A percentile compares a stretch with the other conserved stretches of the same genome.
Conservation (phyloP, 2,888 invertebrate genomes). For the Mesochorus sp. region DNA sequence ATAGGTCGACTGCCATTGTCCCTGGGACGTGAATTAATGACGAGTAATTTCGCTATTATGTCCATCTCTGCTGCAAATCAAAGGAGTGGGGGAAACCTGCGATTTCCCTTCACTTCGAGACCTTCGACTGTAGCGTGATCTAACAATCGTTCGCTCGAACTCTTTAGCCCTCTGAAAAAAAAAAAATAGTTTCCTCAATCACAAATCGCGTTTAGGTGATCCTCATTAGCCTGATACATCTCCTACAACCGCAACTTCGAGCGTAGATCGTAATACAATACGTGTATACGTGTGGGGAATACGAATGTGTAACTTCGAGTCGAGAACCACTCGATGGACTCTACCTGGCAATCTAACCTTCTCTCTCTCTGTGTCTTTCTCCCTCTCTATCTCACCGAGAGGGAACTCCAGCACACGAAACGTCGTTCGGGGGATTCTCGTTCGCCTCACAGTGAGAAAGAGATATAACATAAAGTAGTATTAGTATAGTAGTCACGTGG, state of each 20-base stretch:
- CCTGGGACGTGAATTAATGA: not conserved
- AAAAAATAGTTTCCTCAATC: too few species aligned
- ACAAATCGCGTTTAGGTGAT: not conserved
- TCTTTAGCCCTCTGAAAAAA: too few species aligned
- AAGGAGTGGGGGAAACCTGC: too few species aligned
- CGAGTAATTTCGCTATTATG: not conserved
- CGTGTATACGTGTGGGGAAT: not conserved
- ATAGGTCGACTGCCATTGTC: not conserved
- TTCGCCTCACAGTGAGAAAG: constrained; percentile 14
- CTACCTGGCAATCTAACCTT: constrained; percentile 14
- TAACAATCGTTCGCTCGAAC: too few species aligned
- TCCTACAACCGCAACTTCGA: not conserved
- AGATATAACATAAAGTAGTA: constrained; percentile 27
- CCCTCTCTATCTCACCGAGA: not conserved
- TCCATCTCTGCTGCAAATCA: not conserved
- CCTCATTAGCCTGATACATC: constrained; percentile 12
- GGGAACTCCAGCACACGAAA: not conserved
- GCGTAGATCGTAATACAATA: constrained; percentile 29
- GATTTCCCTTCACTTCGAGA: too few species aligned
- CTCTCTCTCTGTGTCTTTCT: not conserved
- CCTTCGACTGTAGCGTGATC: too few species aligned
- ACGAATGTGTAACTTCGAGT: not conserved
- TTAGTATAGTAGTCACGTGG: constrained; percentile 77
- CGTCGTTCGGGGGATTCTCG: constrained; percentile 41
- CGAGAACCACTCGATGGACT: constrained; percentile 8